Evolutionary conservation across 2,113 vertebrate species (phyloP).

Genomic region (Hippocampus mohnikei): DNA sequence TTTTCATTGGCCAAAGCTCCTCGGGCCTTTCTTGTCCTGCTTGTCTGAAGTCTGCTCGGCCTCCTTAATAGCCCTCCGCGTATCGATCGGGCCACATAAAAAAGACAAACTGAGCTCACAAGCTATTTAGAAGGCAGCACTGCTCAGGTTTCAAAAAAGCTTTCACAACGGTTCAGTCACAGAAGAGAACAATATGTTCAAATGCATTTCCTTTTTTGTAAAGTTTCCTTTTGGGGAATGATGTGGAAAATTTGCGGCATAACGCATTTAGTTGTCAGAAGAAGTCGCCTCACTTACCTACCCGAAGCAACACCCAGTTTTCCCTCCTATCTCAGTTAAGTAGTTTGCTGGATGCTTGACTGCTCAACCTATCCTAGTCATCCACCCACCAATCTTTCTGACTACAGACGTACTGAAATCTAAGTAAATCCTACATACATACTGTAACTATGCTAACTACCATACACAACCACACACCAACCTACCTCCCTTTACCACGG

Average conservation of each 20-base stretch:
- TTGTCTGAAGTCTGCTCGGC: constrained; percentile 49
- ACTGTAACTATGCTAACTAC: background rate
- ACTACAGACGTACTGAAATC: too few species aligned
- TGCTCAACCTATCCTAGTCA: background rate
- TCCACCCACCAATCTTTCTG: background rate
- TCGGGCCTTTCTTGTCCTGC: constrained; percentile 49
- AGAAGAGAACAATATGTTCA: constrained; percentile 27
- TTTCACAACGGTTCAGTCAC: constrained; percentile 37
- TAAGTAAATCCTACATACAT: too few species aligned
- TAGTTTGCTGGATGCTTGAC: too few species aligned
- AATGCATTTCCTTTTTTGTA: constrained; percentile 1
- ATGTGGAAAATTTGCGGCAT: background rate
- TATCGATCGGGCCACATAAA: constrained; percentile 71
- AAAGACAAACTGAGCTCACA: constrained; percentile 65
- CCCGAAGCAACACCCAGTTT: too few species aligned
- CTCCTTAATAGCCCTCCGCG: constrained; percentile 64
- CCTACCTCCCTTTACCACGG: background rate
- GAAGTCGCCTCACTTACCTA: too few species aligned
- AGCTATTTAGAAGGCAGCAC: constrained; percentile 58
- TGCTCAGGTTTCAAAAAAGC: constrained; percentile 59
- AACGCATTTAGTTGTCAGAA: background rate
- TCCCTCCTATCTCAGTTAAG: too few species aligned
- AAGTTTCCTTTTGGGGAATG: constrained; percentile 10
- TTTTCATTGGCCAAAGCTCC: constrained; percentile 34
- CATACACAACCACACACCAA: background rate